A percentile compares a stretch with the other conserved stretches of the same genome.
phyloP scores from a whole-genome alignment of 2,113 vertebrate species.

The Hydrochoerus hydrochaeris region DNA sequence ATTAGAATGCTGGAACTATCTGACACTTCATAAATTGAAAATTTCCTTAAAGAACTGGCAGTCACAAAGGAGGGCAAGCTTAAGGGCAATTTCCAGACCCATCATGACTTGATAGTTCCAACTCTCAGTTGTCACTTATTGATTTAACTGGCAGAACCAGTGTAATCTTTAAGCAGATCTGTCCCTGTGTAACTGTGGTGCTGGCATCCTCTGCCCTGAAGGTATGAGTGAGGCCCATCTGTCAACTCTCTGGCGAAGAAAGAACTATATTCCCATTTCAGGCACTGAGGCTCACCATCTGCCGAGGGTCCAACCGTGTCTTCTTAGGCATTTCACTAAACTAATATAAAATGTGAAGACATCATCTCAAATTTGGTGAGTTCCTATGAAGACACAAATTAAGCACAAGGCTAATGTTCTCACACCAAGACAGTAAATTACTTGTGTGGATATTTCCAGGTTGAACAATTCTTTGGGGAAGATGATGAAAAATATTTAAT shows the following conservation, averaged over 20 bases:
- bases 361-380: constrained; percentile 54
- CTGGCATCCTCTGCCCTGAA: constrained; percentile 49
- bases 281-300: constrained; percentile 62
- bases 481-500: neutral
- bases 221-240: constrained; percentile 54
- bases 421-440: constrained; percentile 26
- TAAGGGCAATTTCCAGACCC: constrained; percentile 39
- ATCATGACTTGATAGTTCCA: constrained; percentile 8
- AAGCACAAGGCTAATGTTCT: constrained; percentile 38
- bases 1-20: neutral
- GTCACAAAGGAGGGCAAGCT: constrained; percentile 11
- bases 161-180: constrained; percentile 51
- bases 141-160: constrained; percentile 51
- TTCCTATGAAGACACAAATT: constrained; percentile 56
- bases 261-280: constrained; percentile 55
- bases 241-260: constrained; percentile 53
- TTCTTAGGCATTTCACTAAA: constrained; percentile 47
- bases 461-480: constrained; percentile 36
- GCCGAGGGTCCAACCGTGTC: constrained; percentile 35
- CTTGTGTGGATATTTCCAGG: neutral
- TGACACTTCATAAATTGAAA: neutral
- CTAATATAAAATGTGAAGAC: constrained; percentile 56
- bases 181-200: neutral
- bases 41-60: neutral
- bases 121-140: constrained; percentile 30